Percentiles rank a stretch among this genome's conserved stretches.
These are phyloP conservation scores for Thalassophryne amazonica DNA, from an alignment of 2,797 vertebrate species.

Conservation along the genomic window DNA sequence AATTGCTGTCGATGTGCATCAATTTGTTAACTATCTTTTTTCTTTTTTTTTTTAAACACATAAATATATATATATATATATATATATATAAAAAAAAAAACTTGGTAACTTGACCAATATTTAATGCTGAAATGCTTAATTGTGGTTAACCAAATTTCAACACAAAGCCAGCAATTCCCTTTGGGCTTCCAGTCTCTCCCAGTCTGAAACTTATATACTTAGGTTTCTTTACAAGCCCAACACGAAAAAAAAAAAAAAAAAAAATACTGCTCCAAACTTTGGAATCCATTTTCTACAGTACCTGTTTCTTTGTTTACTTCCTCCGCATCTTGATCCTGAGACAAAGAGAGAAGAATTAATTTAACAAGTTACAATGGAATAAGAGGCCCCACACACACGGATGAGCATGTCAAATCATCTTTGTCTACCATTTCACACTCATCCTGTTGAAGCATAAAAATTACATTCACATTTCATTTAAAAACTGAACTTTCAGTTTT, in stretches of 20 bases:
- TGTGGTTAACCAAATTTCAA: slow-evolving; percentile 45
- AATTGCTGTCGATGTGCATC: slow-evolving; percentile 75
- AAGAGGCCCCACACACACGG: slow-evolving; percentile 48
- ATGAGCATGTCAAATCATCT: slow-evolving; percentile 29
- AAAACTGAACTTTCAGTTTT: no score
- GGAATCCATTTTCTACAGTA: slow-evolving; percentile 79
- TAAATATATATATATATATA: no score
- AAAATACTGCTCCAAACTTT: slow-evolving; percentile 22
- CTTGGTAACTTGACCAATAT: background rate
- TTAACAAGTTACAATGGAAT: no score
- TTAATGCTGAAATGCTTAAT: background rate
- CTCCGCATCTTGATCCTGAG: slow-evolving; percentile 71
- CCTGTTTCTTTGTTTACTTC: slow-evolving; percentile 85
- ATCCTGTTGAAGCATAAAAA: slow-evolving; percentile 36
- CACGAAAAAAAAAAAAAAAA: slow-evolving; percentile 53
- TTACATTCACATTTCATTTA: background rate
- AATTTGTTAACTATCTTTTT: slow-evolving; percentile 53
- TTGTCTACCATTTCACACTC: slow-evolving; percentile 29
- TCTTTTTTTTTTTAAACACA: no score
- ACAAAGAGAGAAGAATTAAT: slow-evolving; percentile 42
- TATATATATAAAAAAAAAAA: background rate
- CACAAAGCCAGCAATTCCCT: slow-evolving; percentile 89
- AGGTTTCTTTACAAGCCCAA: slow-evolving; percentile 66
- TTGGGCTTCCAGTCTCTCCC: slow-evolving; percentile 97
- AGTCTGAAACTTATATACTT: slow-evolving; percentile 63